Percentiles rank a stretch among this genome's conserved stretches.
phyloP scores from a whole-genome alignment of 2,888 invertebrate genomes.

The Agriopis leucophaearia region DNA sequence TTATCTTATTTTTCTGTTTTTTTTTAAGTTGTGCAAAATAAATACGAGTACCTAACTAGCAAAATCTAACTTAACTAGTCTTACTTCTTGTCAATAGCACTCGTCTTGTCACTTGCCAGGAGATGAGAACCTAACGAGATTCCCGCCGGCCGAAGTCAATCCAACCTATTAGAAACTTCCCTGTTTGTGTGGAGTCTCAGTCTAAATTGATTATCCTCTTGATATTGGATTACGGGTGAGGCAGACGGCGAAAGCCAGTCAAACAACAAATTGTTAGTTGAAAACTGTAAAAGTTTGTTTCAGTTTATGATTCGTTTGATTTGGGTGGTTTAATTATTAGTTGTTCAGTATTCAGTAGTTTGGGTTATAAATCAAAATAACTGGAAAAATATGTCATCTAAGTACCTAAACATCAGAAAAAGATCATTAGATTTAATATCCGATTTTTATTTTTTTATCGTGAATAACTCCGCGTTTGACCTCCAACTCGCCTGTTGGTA shows the following conservation, averaged over 20 bases:
- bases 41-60: too few relatives aligned
- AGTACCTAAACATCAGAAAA: too few relatives aligned
- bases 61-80: background rate
- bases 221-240: constrained; percentile 25
- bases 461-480: too few relatives aligned
- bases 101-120: constrained; percentile 13
- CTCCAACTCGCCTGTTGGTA: too few relatives aligned
- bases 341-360: too few relatives aligned
- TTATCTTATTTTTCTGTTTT: too few relatives aligned
- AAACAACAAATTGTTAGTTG: constrained; percentile 12
- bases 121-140: constrained; percentile 31
- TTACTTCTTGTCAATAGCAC: background rate
- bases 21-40: too few relatives aligned
- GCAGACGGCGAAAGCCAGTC: constrained; percentile 13
- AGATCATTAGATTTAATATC: too few relatives aligned
- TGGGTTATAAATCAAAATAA: too few relatives aligned
- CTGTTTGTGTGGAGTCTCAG: constrained; percentile 15
- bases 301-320: constrained; percentile 5
- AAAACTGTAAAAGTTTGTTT: background rate
- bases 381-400: too few relatives aligned
- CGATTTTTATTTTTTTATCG: too few relatives aligned
- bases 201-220: constrained; percentile 29
- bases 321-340: background rate
- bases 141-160: constrained; percentile 23
- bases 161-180: constrained; percentile 6